Evolutionary conservation across 2,888 invertebrate species (phyloP), one percentile per base, ranked within the genome.

Genomic region (Trachelus tabidus): DNA sequence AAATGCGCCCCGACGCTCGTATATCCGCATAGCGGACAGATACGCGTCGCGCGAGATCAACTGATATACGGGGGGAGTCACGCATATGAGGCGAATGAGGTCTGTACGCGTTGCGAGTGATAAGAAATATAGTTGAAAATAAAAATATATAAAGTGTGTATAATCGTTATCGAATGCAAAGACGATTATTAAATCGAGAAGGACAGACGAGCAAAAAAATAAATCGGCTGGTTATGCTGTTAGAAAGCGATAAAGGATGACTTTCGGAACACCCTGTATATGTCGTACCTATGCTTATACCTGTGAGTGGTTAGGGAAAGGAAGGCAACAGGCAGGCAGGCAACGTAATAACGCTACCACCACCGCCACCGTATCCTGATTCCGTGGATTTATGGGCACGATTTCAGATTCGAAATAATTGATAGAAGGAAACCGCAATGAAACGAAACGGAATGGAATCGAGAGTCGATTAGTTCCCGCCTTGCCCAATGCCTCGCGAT

Each of bases 401-500:
- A 83, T 81, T 81, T 82, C 75, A 84, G 84, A 85, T 87, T 83
- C 83, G 85, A 85, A 86, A 86, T 87, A 86, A 88, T 87, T 84
- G 86, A 86, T 86, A 87, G 84, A 84, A 83, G 87, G 85, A 85
- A 81, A 81, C 78, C 73, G 76, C 71, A 79, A 80, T 71, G 79
- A 80, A 80, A 73, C 78, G 75, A 77, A 80, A 79, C 74, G 75
- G 78, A 81, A 79, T 78, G 81, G 76, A 77, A 79, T 81, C 79
- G 76, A 76, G 76, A 34, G 73, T 75, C 81, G 81, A 81, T 77
- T 80, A 79, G 79, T 81, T 80, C 79, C 81, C 80, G 81, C 79
- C 80, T 81, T 80, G 77, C 81, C 80, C 80, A 80, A 80, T 80
- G 77, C 80, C 12, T 77, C 79, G 77, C 78, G 85, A 86, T 85